Conservation (phyloP, 2,888 invertebrate genomes). For the Nebria salina region DNA sequence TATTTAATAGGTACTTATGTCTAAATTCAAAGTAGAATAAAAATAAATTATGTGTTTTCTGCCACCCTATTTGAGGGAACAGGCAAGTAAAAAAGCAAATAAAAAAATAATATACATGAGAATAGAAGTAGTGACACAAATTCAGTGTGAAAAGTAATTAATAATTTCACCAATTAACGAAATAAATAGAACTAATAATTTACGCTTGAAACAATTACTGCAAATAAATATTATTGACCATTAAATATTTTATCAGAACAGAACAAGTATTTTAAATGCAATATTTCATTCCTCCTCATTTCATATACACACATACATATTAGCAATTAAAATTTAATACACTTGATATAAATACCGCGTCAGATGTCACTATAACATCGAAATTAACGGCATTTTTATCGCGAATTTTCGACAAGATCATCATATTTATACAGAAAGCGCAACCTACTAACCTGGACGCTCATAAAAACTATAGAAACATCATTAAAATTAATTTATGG, state of each 20-base stretch:
- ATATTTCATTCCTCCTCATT: not conserved
- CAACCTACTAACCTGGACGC: slow-evolving; percentile 6
- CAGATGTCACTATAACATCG: not conserved
- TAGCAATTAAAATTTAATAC: not conserved
- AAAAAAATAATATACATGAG: not conserved
- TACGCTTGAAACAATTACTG: slow-evolving; percentile 11
- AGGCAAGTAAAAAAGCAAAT: too few relatives aligned
- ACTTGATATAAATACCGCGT: not conserved
- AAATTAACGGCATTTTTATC: not conserved
- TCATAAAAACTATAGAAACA: not conserved
- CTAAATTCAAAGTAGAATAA: too few relatives aligned
- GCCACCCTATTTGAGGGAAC: too few relatives aligned
- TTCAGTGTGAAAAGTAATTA: slow-evolving; percentile 5
- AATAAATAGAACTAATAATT: slow-evolving; percentile 10
- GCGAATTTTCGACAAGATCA: not conserved
- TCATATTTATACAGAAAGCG: slow-evolving; percentile 6
- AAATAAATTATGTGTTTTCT: too few relatives aligned
- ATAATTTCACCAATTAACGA: slow-evolving; percentile 7
- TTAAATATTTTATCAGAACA: slow-evolving; percentile 13
- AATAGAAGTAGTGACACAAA: slow-evolving; percentile 8
- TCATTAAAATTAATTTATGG: too few relatives aligned
- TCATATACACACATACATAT: not conserved
- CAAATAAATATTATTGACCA: slow-evolving; percentile 2
- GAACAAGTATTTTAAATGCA: slow-evolving; percentile 2
- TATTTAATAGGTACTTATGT: too few relatives aligned